Base-by-base conservation (phyloP, 2,797 vertebrate genomes). In the Urosaurus nigricauda region DNA sequence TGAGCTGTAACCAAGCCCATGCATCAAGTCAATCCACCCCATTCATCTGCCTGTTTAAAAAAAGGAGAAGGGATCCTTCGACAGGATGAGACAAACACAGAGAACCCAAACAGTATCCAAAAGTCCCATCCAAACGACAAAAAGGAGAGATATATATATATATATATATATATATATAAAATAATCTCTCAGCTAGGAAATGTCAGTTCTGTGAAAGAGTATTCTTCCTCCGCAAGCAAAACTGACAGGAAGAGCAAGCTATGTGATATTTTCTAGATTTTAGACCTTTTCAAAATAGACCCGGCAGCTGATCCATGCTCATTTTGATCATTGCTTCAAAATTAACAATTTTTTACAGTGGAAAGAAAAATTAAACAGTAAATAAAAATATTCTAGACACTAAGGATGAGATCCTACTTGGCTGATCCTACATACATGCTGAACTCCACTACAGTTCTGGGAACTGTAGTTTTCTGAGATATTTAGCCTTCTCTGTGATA, bases 21-120 rank as follows among this genome's bases (percentile, higher is more conserved):
- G 93, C 94, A 92, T 94, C 91, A 93, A 90, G 86, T 88, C 14
- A 94, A 93, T 70, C 90, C 79, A 74, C 84, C 83, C 89, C 81
- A 89, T 95, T 94, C 83, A 71, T 94, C 93, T 90, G 90, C 90
- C 91, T 88, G 87, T 93, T 88, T 74, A 82, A 89, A 94, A 26
- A 17, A 40, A 19, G 32, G 19, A 17, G 19, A 21, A 63, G 58
- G 58, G 40, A 90, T 40, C 83, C 53, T 14, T 79, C 63, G 60
- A 63, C 71, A 86, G 58, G 83, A 83, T 73, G 58, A 90, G 80
- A 58, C 68, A 91, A 91, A 91, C 37, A 26, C 35, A 68, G 65
- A 47, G 40, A 53, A 29, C 89, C n/a, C 70, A 77, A 51, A 63
- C 37, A 16, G 1, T 7, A 37, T 2, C 0, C 0, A 81, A 87